Conservation (phyloP, 92 coral and sea anemone species). For the Parazoanthus atlanticus region DNA sequence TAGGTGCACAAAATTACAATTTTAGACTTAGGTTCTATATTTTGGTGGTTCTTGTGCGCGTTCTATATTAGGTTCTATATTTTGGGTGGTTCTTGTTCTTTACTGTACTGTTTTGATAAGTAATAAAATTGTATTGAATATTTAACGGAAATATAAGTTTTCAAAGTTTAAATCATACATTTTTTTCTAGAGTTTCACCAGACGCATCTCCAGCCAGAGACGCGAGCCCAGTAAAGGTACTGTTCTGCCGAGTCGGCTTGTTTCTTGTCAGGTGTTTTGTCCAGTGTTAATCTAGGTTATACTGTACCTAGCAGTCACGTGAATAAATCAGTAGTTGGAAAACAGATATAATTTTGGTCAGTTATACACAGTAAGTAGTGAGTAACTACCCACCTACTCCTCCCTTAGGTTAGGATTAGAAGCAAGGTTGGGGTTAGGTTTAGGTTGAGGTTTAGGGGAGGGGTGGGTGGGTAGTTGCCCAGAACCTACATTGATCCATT, state of each 20-base stretch:
- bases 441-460: too few species aligned
- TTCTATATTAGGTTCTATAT: neutral
- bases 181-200: constrained; percentile 4
- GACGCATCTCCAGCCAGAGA: neutral
- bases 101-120: neutral
- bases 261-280: neutral
- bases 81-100: neutral
- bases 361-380: too few species aligned
- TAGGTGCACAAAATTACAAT: too few species aligned
- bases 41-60: too few species aligned
- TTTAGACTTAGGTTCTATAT: neutral
- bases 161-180: neutral
- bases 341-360: too few species aligned
- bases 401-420: too few species aligned
- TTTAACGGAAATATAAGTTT: neutral
- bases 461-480: too few species aligned
- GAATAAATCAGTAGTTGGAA: neutral
- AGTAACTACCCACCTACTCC: too few species aligned
- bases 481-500: too few species aligned
- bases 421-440: too few species aligned
- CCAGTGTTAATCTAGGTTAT: neutral
- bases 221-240: constrained; percentile 5
- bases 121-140: neutral
- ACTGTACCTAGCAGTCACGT: too few species aligned
- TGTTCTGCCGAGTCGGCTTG: neutral